These are phyloP conservation scores for Styela plicata DNA, from an alignment of 23 tunicate species.

Conservation along the genomic window DNA sequence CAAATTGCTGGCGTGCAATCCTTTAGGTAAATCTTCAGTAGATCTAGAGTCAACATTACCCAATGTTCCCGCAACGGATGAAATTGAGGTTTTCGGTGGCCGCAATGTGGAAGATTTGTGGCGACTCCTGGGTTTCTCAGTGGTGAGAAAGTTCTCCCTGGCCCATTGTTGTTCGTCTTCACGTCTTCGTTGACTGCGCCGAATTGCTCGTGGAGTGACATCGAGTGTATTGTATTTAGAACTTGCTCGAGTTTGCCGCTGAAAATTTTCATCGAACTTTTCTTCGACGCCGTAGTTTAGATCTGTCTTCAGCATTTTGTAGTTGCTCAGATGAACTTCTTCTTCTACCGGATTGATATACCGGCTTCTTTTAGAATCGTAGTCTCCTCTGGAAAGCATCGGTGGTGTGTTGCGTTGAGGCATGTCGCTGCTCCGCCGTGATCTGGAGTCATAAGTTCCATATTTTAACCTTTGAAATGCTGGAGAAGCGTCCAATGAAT, in stretches of 20 bases:
- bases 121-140: not conserved
- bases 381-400: no score
- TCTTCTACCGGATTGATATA: not conserved
- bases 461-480: not conserved
- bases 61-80: not conserved
- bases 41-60: not conserved
- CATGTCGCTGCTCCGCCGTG: not conserved
- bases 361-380: no score
- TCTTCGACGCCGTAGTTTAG: not conserved
- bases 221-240: not conserved
- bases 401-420: not conserved
- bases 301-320: not conserved
- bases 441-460: not conserved
- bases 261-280: not conserved
- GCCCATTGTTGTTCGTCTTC: constrained; percentile 19
- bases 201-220: not conserved
- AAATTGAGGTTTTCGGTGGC: not conserved
- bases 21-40: not conserved
- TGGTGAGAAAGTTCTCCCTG: not conserved
- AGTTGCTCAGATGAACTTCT: not conserved
- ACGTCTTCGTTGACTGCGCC: not conserved
- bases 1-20: not conserved
- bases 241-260: not conserved
- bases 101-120: not conserved
- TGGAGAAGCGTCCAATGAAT: not conserved